These are phyloP conservation scores for Melitaea athalia DNA, from an alignment of 2,888 invertebrate genomes.

Conservation along the genomic window DNA sequence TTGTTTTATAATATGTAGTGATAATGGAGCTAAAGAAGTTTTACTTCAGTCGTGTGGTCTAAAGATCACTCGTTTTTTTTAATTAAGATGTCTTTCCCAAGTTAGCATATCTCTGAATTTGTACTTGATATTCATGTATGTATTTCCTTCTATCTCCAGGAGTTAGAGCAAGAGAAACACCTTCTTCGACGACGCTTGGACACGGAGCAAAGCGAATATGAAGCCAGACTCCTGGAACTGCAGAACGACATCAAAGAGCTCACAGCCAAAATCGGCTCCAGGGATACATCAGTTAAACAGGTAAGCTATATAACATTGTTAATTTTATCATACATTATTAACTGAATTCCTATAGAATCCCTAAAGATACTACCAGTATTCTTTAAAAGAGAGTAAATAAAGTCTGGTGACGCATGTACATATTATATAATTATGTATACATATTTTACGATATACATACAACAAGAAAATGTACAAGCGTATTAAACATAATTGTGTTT, in stretches of 20 bases:
- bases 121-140: neutral
- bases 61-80: neutral
- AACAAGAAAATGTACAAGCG: too few relatives aligned
- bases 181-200: conserved; percentile 91
- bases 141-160: conserved; percentile 77
- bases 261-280: conserved; percentile 87
- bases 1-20: too few relatives aligned
- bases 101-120: neutral
- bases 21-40: too few relatives aligned
- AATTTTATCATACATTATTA: too few relatives aligned
- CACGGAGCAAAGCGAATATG: conserved; percentile 93
- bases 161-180: conserved; percentile 96
- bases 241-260: conserved; percentile 93
- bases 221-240: conserved; percentile 91
- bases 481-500: too few relatives aligned
- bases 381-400: too few relatives aligned
- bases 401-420: too few relatives aligned
- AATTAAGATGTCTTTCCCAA: neutral
- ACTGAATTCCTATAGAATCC: too few relatives aligned
- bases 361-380: too few relatives aligned
- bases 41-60: too few relatives aligned
- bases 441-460: too few relatives aligned
- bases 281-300: conserved; percentile 83
- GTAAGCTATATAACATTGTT: conserved; percentile 47
- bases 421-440: too few relatives aligned